phyloP scores from a whole-genome alignment of 92 coral and sea anemone genomes.

The Umimayanthus kanabou region DNA sequence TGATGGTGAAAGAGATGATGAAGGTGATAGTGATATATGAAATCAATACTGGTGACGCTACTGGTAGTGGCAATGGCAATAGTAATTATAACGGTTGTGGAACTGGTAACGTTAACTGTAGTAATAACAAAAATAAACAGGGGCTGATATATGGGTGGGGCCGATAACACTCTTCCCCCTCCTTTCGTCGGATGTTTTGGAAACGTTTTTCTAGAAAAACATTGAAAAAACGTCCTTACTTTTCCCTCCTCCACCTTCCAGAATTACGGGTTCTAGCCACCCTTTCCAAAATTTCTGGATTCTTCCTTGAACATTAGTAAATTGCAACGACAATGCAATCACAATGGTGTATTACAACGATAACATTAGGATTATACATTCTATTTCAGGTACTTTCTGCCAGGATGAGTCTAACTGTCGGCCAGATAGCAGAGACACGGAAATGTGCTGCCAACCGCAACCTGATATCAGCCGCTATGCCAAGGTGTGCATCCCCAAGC shows the following conservation, averaged over 20 bases:
- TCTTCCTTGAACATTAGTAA: neutral
- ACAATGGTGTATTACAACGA: neutral
- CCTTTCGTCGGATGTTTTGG: too few relatives aligned
- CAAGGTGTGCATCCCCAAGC: conserved; percentile 77
- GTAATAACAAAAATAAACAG: too few relatives aligned
- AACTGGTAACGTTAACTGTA: too few relatives aligned
- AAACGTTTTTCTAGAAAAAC: too few relatives aligned
- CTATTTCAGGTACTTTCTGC: conserved; percentile 76
- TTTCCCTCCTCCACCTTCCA: too few relatives aligned
- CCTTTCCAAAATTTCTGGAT: too few relatives aligned
- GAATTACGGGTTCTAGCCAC: too few relatives aligned
- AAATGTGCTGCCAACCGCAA: conserved; percentile 69
- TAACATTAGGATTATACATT: neutral
- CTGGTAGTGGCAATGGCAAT: neutral
- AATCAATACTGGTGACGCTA: neutral
- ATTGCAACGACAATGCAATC: neutral
- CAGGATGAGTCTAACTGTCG: conserved; percentile 72
- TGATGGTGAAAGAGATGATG: neutral
- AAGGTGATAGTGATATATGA: too few relatives aligned
- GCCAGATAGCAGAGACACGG: conserved; percentile 48
- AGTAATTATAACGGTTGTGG: neutral
- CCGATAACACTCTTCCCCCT: too few relatives aligned
- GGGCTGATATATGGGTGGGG: too few relatives aligned
- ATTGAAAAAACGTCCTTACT: too few relatives aligned
- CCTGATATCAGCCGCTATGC: conserved; percentile 77